Conservation (phyloP, 1,140 invertebrate species). For the Halyomorpha halys region DNA sequence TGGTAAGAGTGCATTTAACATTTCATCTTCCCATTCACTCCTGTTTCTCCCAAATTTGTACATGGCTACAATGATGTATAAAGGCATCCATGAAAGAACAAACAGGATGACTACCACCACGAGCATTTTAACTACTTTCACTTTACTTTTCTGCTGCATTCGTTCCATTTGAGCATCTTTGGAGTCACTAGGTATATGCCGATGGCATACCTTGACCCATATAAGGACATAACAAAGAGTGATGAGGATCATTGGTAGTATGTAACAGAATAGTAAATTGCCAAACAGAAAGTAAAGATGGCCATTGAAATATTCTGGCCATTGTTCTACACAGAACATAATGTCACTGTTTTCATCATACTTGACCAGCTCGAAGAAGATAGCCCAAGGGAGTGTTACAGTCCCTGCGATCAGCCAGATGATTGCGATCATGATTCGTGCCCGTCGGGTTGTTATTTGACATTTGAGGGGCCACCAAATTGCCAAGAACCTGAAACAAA, state of each 20-base stretch:
- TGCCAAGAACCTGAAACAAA: conserved; percentile 77
- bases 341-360: conserved; percentile 55
- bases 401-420: conserved; percentile 82
- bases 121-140: conserved; percentile 94
- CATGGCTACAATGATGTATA: conserved; percentile 80
- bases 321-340: conserved; percentile 45
- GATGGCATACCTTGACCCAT: conserved; percentile 80
- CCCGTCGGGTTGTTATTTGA: conserved; percentile 77
- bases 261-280: conserved; percentile 81
- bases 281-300: conserved; percentile 79
- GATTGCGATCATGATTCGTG: conserved; percentile 73
- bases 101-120: conserved; percentile 90
- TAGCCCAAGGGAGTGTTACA: conserved; percentile 77
- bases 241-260: conserved; percentile 84
- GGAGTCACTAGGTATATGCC: conserved; percentile 78
- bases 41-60: conserved; percentile 69
- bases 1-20: conserved; percentile 70
- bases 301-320: conserved; percentile 69
- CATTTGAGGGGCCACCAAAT: conserved; percentile 89
- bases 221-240: conserved; percentile 87
- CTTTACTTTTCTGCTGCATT: conserved; percentile 84
- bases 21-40: conserved; percentile 60
- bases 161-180: conserved; percentile 84
- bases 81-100: conserved; percentile 86
- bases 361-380: conserved; percentile 75